Conservation (phyloP, 2,113 vertebrate species). For the Pachypanchax playfairii region DNA sequence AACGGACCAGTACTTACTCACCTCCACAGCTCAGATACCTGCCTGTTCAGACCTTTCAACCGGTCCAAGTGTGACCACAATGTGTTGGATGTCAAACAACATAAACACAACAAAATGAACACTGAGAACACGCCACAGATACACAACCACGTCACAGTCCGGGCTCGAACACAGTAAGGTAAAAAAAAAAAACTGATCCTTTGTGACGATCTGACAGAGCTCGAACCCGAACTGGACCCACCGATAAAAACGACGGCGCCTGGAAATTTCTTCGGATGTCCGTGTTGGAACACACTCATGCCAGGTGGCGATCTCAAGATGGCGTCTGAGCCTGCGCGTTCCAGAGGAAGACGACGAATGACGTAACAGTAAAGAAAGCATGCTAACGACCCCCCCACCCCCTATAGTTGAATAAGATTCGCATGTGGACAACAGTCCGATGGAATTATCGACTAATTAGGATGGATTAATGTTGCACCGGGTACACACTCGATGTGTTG, state of each 20-base stretch:
- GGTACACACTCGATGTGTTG: not conserved
- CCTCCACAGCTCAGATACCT: no score
- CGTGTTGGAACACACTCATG: constrained; percentile 9
- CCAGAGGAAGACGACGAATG: constrained; percentile 10
- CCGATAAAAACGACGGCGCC: no score
- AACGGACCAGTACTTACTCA: no score
- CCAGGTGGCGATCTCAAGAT: constrained; percentile 58
- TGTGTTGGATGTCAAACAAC: no score
- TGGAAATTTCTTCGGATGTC: no score
- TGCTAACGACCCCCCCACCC: constrained; percentile 25
- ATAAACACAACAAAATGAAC: no score
- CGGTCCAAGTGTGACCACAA: no score
- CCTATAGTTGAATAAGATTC: constrained; percentile 1
- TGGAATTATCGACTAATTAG: not conserved
- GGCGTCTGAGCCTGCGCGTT: constrained; percentile 66
- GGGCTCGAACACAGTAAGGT: no score
- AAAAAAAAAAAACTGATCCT: no score
- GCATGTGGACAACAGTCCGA: not conserved
- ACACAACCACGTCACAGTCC: no score
- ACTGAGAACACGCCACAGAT: no score
- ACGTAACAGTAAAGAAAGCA: constrained; percentile 42
- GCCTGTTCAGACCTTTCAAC: no score
- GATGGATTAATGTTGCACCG: constrained; percentile 17
- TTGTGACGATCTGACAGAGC: not conserved
- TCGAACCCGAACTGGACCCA: not conserved